These are phyloP conservation scores for Orthonychiurus folsomi DNA, from an alignment of 2,888 invertebrate genomes.

Conservation along the genomic window DNA sequence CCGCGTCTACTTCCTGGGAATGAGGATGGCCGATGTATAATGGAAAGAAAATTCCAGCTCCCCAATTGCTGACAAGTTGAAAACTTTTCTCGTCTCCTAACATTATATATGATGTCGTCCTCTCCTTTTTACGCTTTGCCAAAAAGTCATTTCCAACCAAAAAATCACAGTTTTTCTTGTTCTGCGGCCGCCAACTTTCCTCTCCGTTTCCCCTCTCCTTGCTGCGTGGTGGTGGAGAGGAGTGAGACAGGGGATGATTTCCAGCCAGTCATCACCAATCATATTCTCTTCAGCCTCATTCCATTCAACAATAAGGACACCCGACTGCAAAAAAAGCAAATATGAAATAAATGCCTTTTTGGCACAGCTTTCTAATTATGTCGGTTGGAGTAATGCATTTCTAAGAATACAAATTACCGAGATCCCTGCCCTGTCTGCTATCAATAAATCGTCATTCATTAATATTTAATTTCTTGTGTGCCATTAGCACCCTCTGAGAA, in stretches of 20 bases:
- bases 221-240: neutral
- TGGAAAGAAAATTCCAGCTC: neutral
- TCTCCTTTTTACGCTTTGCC: neutral
- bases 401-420: no score
- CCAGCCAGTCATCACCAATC: neutral
- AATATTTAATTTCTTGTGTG: no score
- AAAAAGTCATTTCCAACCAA: constrained; percentile 1
- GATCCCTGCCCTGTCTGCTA: no score
- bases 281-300: neutral
- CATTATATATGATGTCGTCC: neutral
- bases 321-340: no score
- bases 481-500: no score
- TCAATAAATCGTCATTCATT: no score
- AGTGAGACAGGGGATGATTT: no score
- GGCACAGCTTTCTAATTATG: no score
- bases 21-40: neutral
- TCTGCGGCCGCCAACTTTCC: neutral
- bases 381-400: no score
- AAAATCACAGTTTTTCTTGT: neutral
- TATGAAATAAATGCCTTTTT: no score
- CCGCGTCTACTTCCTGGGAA: neutral
- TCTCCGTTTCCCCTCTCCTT: neutral
- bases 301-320: neutral
- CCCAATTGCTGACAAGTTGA: constrained; percentile 14
- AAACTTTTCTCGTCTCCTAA: constrained; percentile 7